Base-by-base conservation (phyloP, 2,888 invertebrate genomes). In the Phengaris arion region DNA sequence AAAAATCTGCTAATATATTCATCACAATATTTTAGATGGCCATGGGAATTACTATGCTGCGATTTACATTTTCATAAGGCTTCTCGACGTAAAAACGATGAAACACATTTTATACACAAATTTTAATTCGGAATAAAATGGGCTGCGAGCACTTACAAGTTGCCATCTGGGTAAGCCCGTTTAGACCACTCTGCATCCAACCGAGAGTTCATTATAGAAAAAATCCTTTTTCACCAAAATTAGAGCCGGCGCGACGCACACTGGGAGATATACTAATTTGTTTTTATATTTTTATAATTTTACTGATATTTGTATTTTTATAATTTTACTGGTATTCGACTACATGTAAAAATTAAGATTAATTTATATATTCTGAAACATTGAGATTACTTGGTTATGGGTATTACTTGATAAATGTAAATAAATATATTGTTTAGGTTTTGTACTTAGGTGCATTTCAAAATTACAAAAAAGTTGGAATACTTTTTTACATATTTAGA, bases 171-270 rank as follows among this genome's bases (percentile, higher is more conserved):
- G 13, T 64, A 5, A 64, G 45, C 64, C 64, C 13, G 64, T 64
- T 64, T 35, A 45, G 35, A 6, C 64, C 64, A 64, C 64, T 64
- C 64, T 64, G 45, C 64, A 64, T 64, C 64, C 64, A 35, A 64
- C 12, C 35, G 64, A 64, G 64, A 64, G 64, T 12, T 64, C 64
- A 64, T 64, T 64, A 64, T 45, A 64, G 35, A 64, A 64, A 64
- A 64, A 64, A 45, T 45, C 64, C 45, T 64, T 64, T 64, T 64
- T 64, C 35, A 35, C 64, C 64, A 64, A 64, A 64, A 64, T 64
- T 45, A 45, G 35, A 64, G 9, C 6, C 35, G 35, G 52, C 12
- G 4, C 12, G 59, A 6, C 64, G 64, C 64, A 64, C 64, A 64
- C 35, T 64, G 6, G 35, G 35, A 12, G 10, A 1, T 0, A 35